These are phyloP conservation scores for Pogonus chalceus DNA, from an alignment of 1,140 invertebrate genomes.

Conservation along the genomic window DNA sequence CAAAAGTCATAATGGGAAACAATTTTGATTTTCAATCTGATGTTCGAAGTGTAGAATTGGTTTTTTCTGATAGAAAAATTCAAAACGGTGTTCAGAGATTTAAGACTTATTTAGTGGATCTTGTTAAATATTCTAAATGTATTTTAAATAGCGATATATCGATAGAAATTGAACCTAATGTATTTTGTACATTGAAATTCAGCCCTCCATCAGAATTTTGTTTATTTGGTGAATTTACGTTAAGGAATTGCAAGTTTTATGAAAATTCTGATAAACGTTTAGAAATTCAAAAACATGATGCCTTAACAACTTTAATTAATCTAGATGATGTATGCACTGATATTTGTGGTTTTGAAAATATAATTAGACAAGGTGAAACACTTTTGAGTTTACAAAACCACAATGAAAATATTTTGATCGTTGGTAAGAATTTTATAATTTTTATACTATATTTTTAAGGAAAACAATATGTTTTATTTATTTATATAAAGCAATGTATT, in stretches of 20 bases:
- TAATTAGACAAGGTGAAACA: slow-evolving; percentile 27
- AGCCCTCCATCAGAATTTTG: slow-evolving; percentile 46
- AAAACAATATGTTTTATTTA: too few relatives aligned
- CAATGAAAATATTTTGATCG: slow-evolving; percentile 43
- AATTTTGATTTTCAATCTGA: slow-evolving; percentile 13
- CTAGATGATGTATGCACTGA: slow-evolving; percentile 15
- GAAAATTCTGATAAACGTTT: slow-evolving; percentile 39
- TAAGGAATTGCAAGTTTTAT: slow-evolving; percentile 43
- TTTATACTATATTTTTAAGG: too few relatives aligned
- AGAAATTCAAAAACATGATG: slow-evolving; percentile 33
- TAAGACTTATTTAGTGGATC: slow-evolving; percentile 44
- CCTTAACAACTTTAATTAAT: slow-evolving; percentile 38
- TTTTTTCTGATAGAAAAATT: slow-evolving; percentile 21
- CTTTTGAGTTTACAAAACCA: slow-evolving; percentile 32
- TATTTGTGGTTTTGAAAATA: slow-evolving; percentile 27
- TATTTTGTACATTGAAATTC: slow-evolving; percentile 39
- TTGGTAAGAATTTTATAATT: too few relatives aligned
- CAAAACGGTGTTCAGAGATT: slow-evolving; percentile 45
- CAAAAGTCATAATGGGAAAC: slow-evolving; percentile 33
- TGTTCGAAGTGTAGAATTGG: slow-evolving; percentile 23
- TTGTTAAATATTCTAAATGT: slow-evolving; percentile 39
- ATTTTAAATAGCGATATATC: slow-evolving; percentile 49
- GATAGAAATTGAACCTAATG: slow-evolving; percentile 42
- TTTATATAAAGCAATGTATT: too few relatives aligned
- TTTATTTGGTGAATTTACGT: slow-evolving; percentile 44